Evolutionary conservation across 2,113 vertebrate genomes (phyloP).

Genomic region (Tupaia tana): DNA sequence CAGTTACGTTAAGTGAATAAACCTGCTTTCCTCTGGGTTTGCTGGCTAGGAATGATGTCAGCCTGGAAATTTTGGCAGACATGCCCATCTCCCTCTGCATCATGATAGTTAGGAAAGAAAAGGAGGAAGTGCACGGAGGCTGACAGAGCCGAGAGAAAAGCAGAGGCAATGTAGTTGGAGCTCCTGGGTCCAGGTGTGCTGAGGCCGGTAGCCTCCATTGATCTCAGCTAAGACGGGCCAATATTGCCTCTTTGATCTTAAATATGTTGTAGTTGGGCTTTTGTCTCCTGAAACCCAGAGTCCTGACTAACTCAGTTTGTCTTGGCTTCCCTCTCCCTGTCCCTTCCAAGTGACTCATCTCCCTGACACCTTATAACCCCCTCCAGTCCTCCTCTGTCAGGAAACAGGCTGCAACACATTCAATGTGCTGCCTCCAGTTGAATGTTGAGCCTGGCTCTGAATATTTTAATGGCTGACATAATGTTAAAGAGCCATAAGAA

Average conservation of each 20-base stretch:
- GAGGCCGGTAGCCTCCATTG: background rate
- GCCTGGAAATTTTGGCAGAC: background rate
- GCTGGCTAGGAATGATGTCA: background rate
- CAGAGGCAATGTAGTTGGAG: background rate
- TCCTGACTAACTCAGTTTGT: conserved; percentile 33
- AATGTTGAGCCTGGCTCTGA: background rate
- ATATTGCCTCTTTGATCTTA: conserved; percentile 31
- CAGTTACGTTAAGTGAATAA: background rate
- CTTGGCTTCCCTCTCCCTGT: background rate
- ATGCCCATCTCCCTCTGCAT: background rate
- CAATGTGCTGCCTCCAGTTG: background rate
- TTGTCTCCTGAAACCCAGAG: conserved; percentile 24
- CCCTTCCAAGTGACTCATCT: conserved; percentile 48
- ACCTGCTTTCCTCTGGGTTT: background rate
- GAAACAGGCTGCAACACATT: background rate
- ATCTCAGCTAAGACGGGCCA: background rate
- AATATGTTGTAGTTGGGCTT: conserved; percentile 8
- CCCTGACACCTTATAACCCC: background rate
- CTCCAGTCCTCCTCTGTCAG: background rate
- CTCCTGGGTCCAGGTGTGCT: background rate
- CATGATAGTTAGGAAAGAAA: background rate
- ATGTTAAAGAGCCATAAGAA: background rate
- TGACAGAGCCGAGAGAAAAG: background rate
- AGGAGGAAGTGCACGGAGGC: background rate
- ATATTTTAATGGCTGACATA: background rate